Conservation (phyloP, 2,113 vertebrate genomes). For the Dipodomys spectabilis region DNA sequence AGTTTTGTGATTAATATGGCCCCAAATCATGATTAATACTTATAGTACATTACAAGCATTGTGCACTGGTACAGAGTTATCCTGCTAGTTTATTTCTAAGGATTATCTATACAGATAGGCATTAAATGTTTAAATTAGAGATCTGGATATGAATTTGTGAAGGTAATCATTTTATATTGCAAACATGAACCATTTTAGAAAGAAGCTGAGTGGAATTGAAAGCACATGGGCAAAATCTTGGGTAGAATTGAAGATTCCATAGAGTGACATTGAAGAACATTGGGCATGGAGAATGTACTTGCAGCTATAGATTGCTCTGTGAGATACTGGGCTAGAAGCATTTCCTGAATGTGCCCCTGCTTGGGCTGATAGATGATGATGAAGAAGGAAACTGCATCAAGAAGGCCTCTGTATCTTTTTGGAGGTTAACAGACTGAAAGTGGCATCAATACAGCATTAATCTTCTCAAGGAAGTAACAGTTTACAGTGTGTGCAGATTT, state of each 20-base stretch:
- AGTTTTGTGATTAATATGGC: not conserved
- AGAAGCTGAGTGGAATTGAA: not conserved
- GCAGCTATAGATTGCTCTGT: conserved; percentile 66
- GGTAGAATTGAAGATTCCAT: not conserved
- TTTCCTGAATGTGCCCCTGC: conserved; percentile 45
- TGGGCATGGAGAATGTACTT: conserved; percentile 1
- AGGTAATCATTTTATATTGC: not conserved
- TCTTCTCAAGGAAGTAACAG: conserved; percentile 71
- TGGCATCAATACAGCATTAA: conserved; percentile 71
- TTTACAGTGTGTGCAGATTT: conserved; percentile 75
- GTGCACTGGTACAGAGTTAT: not conserved
- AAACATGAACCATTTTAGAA: conserved; percentile 15
- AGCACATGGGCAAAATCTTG: not conserved
- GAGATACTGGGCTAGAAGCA: conserved; percentile 52
- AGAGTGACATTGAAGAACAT: conserved; percentile 60
- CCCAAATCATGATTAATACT: not conserved
- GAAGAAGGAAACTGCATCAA: conserved; percentile 68
- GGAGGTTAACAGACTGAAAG: conserved; percentile 75
- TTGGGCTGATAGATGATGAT: conserved; percentile 73
- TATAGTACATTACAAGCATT: not conserved
- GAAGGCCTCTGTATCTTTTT: conserved; percentile 71
- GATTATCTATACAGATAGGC: not conserved
- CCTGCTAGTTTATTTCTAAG: not conserved
- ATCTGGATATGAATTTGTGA: not conserved
- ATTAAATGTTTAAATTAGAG: conserved; percentile 9